Evolutionary conservation across 2,113 vertebrate genomes (phyloP).

Genomic region (Proterorhinus semilunaris): DNA sequence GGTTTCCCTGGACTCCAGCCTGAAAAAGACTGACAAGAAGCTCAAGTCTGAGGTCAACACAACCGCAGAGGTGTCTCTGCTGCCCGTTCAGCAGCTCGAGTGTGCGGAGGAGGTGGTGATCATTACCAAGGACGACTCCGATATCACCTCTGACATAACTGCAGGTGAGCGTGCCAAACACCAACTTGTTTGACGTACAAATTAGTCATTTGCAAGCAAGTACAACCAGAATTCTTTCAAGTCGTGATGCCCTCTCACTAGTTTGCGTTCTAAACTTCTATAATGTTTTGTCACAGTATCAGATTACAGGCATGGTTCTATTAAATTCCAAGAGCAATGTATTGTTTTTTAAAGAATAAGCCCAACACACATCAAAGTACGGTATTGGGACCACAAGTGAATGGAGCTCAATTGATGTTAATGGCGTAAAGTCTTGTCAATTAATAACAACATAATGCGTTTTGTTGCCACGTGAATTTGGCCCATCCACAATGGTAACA

Average conservation of each 20-base stretch:
- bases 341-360: no score
- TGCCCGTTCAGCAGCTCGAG: conserved; percentile 68
- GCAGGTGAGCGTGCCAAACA: conserved; percentile 45
- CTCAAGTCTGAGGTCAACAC: conserved; percentile 3
- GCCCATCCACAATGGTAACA: background rate
- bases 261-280: no score
- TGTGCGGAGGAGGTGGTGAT: conserved; percentile 66
- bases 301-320: no score
- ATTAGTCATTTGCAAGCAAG: background rate
- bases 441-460: background rate
- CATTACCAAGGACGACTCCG: conserved; percentile 38
- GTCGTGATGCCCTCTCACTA: no score
- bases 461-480: background rate
- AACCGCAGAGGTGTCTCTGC: conserved; percentile 25
- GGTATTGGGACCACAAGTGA: no score
- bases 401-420: no score
- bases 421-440: no score
- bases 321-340: no score
- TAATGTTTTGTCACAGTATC: no score
- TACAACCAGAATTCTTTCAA: no score
- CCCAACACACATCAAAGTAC: no score
- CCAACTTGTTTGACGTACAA: background rate
- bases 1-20: background rate
- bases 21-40: conserved; percentile 30
- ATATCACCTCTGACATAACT: conserved; percentile 52